phyloP scores from a whole-genome alignment of 2,113 vertebrate species.

The Tetraodon nigroviridis region DNA sequence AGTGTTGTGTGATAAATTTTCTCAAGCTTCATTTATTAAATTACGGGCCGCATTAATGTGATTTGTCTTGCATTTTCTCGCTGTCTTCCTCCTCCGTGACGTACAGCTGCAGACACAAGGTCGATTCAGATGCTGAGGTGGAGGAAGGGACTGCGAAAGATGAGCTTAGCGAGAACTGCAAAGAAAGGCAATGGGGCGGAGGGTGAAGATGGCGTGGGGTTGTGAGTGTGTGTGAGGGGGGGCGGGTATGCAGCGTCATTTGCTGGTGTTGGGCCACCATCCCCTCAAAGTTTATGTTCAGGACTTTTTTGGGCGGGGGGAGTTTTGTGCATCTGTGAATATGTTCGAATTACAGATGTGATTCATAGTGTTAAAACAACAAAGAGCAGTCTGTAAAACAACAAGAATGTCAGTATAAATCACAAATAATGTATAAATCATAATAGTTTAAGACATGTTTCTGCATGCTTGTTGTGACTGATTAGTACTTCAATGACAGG shows the following conservation, averaged over 20 bases:
- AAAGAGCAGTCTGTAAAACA: background rate
- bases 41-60: constrained; percentile 55
- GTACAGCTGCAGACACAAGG: constrained; percentile 15
- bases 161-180: constrained; percentile 25
- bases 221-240: too few relatives aligned
- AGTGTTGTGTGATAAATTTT: constrained; percentile 63
- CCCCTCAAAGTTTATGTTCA: background rate
- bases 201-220: too few relatives aligned
- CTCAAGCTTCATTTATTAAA: constrained; percentile 66
- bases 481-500: too few relatives aligned
- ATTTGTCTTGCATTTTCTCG: constrained; percentile 41
- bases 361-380: background rate
- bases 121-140: constrained; percentile 14
- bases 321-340: background rate
- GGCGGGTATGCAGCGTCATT: constrained; percentile 12
- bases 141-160: constrained; percentile 29
- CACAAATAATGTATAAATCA: too few relatives aligned
- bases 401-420: too few relatives aligned
- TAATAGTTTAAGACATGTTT: too few relatives aligned
- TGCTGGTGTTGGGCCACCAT: constrained; percentile 12
- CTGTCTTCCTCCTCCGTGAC: background rate
- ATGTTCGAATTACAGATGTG: background rate
- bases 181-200: constrained; percentile 32
- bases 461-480: too few relatives aligned
- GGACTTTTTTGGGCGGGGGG: too few relatives aligned